Evolutionary conservation across 2,797 vertebrate species (phyloP), one percentile per base, ranked within the genome.

Genomic region (Gymnodraco acuticeps): DNA sequence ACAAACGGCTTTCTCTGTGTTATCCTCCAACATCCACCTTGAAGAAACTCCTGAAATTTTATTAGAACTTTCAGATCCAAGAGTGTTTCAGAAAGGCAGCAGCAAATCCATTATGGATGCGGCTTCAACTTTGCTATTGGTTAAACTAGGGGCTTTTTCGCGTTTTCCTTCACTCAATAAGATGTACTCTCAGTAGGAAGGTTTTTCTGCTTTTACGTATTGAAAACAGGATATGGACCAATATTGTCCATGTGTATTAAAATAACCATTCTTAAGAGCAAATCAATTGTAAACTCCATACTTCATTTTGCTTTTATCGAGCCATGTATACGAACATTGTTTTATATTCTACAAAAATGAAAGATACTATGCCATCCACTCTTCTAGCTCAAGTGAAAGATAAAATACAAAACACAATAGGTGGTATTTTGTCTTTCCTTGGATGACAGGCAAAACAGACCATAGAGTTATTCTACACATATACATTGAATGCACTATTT

Each of bases 71-170:
- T 82, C 68, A 87, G 70, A 88, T 86, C 68, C 60, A 75, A 85
- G 75, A 70, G 77, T 77, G 33, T 91, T 85, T 84, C 67, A 80
- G 68, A 83, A 89, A 86, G 53, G 77, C 83, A 65, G 70, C 48
- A 42, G 68, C 19, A 77, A 79, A 94, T 93, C 77, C 60, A 91
- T 94, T 87, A 93, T 93, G 63, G 38, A 92, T 93, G 87, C 41
- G 58, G 52, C 23, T 84, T 83, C 42, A 73, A 20, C 64, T 82
- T 83, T 80, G 61, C 64, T 62, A 20, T 76, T 75, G 51, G 67
- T 73, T 66, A 56, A 61, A 42, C 43, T 12, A 20, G 43, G 69
- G 23, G 11, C 48, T 71, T 77, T 85, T 80, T 56, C 47, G 54
- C 17, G n/a, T 71, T 67, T 74, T 65, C 55, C 33, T 33, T 58